Evolutionary conservation across 2,888 invertebrate species (phyloP).

Genomic region (Vandiemenella viatica): DNA sequence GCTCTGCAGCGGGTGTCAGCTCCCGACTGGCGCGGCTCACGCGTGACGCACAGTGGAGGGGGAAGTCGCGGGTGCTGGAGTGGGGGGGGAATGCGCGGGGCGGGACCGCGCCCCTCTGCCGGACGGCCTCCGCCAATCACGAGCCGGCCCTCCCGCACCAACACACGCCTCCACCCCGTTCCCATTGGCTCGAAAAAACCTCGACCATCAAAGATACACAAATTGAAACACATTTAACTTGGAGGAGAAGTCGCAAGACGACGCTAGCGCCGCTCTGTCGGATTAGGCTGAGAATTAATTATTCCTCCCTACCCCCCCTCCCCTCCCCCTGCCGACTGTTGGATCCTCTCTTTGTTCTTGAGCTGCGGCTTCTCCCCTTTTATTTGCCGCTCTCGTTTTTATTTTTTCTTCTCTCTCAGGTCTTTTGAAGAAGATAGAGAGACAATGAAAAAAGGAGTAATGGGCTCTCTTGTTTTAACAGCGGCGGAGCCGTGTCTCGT

Average conservation of each 20-base stretch:
- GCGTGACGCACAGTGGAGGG: not conserved
- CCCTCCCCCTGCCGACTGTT: not conserved
- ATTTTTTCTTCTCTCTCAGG: too few species aligned
- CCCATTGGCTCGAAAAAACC: slow-evolving; percentile 14
- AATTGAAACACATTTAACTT: slow-evolving; percentile 17
- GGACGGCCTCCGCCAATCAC: slow-evolving; percentile 9
- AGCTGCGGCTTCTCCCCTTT: slow-evolving; percentile 8
- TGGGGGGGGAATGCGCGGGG: not conserved
- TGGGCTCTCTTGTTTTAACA: not conserved
- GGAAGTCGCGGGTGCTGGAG: not conserved
- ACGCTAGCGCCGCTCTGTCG: slow-evolving; percentile 14
- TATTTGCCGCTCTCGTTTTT: not conserved
- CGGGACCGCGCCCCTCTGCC: not conserved
- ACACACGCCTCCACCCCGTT: slow-evolving; percentile 11
- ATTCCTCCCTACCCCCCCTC: slow-evolving; percentile 10
- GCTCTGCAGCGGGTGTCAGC: not conserved
- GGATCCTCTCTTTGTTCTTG: slow-evolving; percentile 7
- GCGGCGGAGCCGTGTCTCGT: not conserved
- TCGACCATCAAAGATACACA: slow-evolving; percentile 12
- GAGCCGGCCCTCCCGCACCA: not conserved
- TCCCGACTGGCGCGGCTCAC: not conserved
- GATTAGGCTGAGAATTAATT: slow-evolving; percentile 16
- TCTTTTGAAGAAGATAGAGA: too few species aligned
- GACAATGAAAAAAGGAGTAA: too few species aligned
- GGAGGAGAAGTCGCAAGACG: slow-evolving; percentile 9